phyloP scores from a whole-genome alignment of 2,113 vertebrate genomes.

The Mastomys natalensis region DNA sequence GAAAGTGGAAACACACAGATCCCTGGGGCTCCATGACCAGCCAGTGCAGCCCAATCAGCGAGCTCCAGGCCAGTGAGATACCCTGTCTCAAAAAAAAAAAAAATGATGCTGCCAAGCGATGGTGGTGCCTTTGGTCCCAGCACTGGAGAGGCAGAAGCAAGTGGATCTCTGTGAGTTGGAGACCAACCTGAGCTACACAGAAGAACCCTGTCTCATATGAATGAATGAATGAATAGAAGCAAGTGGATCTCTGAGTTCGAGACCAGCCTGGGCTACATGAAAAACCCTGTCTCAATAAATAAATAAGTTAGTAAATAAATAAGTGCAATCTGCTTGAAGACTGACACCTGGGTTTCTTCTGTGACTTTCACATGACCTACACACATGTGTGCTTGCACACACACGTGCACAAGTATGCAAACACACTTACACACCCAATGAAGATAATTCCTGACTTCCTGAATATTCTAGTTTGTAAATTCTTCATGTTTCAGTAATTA shows the following conservation, averaged over 20 bases:
- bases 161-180: no score
- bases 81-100: neutral
- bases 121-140: neutral
- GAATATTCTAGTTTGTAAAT: neutral
- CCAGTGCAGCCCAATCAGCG: no score
- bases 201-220: no score
- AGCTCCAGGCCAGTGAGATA: neutral
- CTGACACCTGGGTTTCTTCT: neutral
- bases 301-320: neutral
- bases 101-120: neutral
- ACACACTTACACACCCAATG: neutral
- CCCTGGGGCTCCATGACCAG: neutral
- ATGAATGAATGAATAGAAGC: no score
- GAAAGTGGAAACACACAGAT: neutral
- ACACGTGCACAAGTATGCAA: neutral
- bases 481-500: neutral
- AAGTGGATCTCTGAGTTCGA: no score
- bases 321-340: neutral
- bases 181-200: no score
- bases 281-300: neutral
- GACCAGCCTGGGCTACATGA: no score
- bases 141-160: no score
- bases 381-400: no score
- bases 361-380: no score
- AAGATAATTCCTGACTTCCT: neutral